Base-by-base conservation (phyloP, 2,797 vertebrate species). In the Tokudaia tokunoshimensis region DNA sequence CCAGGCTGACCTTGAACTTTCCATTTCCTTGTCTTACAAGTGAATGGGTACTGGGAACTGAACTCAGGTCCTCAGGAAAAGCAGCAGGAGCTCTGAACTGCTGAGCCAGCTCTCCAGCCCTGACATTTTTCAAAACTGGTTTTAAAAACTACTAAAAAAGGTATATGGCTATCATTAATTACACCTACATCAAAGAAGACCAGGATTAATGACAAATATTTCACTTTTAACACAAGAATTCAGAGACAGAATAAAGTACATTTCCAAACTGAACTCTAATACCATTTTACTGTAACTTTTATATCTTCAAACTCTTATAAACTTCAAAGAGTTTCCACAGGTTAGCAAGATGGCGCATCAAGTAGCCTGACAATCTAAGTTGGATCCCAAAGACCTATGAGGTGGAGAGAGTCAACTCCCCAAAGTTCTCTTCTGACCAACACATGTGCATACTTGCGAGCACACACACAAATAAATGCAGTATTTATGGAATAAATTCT, bases 121-220 rank as follows among this genome's bases (percentile, higher is more conserved):
- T 67, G 31, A 85, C 19, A 67, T 50, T 70, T 82, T 55, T 29
- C 12, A 19, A 92, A 50, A 75, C 26, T 50, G 31, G 74, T 4
- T 91, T 13, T 65, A 82, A 94, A 90, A 92, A 78, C 24, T 37
- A 78, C 34, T 12, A 15, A 57, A 79, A 90, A 47, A 94, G 61
- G 41, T 10, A 65, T 10, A 7, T 2, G 89, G 50, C 44, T 52
- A 89, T 65, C 61, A 57, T 31, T 55, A 83, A 20, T 55, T 55
- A 72, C 79, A 9, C 74, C 78, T 70, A 72, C 4, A 96, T 26
- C 82, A 90, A 78, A 14, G 55, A 92, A 52, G 22, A 67, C 15
- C 8, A 63, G 70, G 22, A 72, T 55, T 75, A 44, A 59, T 29
- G 22, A 75, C 44, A 61, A 83, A 83, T 4, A 20, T 85, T 22